Evolutionary conservation across 2,113 vertebrate species (phyloP).

Genomic region (Paracanthobrama guichenoti): DNA sequence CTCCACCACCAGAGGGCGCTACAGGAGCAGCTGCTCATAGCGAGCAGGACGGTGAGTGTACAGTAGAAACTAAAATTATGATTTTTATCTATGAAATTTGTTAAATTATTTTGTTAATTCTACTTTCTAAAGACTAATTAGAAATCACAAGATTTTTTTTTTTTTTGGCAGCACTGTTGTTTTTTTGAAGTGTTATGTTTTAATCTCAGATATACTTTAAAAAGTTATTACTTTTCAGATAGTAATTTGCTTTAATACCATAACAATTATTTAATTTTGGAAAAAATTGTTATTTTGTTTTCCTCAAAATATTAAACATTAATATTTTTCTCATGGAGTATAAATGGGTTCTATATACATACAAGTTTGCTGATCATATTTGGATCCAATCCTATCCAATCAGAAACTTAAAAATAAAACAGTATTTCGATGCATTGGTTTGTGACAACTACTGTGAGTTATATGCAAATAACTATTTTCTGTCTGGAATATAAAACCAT

Average conservation of each 20-base stretch:
- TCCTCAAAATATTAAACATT: too few relatives aligned
- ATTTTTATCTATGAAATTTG: neutral
- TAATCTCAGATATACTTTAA: too few relatives aligned
- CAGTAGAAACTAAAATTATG: neutral
- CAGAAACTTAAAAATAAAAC: neutral
- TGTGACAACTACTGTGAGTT: neutral
- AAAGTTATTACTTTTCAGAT: too few relatives aligned
- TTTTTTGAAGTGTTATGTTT: too few relatives aligned
- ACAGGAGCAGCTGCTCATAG: neutral
- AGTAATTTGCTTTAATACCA: too few relatives aligned
- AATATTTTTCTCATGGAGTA: too few relatives aligned
- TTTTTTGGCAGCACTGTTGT: neutral
- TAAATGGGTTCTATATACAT: too few relatives aligned
- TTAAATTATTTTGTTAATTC: neutral
- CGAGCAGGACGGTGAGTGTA: neutral
- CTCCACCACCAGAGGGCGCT: constrained; percentile 32
- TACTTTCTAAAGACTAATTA: neutral
- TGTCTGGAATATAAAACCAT: neutral
- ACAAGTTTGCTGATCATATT: neutral
- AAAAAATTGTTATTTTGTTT: too few relatives aligned
- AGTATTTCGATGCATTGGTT: neutral
- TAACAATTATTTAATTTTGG: too few relatives aligned
- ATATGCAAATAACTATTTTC: too few relatives aligned
- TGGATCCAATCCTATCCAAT: neutral
- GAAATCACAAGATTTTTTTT: neutral